phyloP scores from a whole-genome alignment of 2,888 invertebrate species.

The Agonopterix heracliana region DNA sequence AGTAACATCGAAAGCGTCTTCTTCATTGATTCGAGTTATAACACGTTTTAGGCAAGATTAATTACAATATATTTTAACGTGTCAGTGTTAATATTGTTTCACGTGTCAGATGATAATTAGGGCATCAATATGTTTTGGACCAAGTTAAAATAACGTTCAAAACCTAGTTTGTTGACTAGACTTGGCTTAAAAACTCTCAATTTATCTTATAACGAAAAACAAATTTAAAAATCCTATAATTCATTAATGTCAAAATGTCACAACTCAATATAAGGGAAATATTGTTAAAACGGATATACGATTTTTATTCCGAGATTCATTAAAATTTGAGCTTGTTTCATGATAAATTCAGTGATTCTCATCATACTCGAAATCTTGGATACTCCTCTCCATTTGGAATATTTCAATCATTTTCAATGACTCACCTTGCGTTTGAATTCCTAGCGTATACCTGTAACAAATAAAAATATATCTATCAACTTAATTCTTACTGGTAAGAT shows the following conservation, averaged over 20 bases:
- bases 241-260: constrained; percentile 4
- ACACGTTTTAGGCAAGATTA: constrained; percentile 8
- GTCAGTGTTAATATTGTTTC: too few species aligned
- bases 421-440: constrained; percentile 35
- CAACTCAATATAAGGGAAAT: constrained; percentile 1
- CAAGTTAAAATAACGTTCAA: background rate
- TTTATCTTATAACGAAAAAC: background rate
- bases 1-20: constrained; percentile 49
- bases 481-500: too few species aligned
- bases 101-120: too few species aligned
- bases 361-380: background rate
- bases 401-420: constrained; percentile 27
- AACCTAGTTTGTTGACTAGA: constrained; percentile 16
- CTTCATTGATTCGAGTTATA: constrained; percentile 34
- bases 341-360: background rate
- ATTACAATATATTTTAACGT: too few species aligned
- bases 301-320: constrained; percentile 23
- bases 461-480: background rate
- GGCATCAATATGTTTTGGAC: background rate
- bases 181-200: background rate
- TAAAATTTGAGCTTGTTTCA: constrained; percentile 44
- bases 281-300: background rate
- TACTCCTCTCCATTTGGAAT: background rate
- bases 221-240: background rate
- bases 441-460: background rate